Percentiles rank a stretch among this genome's conserved stretches.
phyloP scores from a whole-genome alignment of 2,113 vertebrate species.

The Lagenorhynchus albirostris region DNA sequence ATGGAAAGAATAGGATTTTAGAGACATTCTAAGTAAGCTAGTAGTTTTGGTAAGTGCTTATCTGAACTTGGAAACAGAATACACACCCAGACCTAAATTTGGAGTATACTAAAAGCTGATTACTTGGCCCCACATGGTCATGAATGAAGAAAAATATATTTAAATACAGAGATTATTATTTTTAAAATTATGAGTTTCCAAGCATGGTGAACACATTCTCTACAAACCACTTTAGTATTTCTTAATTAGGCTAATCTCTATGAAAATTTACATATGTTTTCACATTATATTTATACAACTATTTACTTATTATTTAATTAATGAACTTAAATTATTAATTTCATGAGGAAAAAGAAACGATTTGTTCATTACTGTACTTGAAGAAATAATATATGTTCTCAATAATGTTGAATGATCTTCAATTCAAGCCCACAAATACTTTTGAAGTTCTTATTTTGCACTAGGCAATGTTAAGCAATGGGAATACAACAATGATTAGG shows the following conservation, averaged over 20 bases:
- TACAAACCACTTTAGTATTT: neutral
- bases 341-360: neutral
- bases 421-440: neutral
- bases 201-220: neutral
- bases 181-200: neutral
- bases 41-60: neutral
- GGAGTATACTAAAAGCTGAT: neutral
- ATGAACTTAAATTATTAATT: neutral
- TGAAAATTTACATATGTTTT: neutral
- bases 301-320: neutral
- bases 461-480: neutral
- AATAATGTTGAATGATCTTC: neutral
- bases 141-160: neutral
- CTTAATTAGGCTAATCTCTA: neutral
- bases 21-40: neutral
- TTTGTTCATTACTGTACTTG: neutral
- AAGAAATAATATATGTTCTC: neutral
- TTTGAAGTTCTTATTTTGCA: neutral
- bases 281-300: neutral
- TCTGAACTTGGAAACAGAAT: neutral
- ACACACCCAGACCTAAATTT: neutral
- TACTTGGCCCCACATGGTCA: neutral
- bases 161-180: neutral
- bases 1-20: neutral
- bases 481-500: neutral